Base-by-base conservation (phyloP, 2,797 vertebrate genomes). In the Sebastes matsubarae region DNA sequence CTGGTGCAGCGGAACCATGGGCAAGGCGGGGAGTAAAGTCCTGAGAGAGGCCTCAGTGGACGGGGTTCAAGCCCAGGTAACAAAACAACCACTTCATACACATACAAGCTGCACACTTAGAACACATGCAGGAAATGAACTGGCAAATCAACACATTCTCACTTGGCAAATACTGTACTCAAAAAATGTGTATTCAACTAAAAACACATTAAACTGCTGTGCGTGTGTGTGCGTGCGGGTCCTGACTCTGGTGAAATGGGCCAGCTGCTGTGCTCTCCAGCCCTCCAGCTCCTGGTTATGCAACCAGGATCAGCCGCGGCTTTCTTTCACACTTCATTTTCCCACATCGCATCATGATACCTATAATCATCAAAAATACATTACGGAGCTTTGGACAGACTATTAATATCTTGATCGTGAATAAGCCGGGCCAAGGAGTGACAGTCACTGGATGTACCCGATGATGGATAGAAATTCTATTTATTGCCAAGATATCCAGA, bases 11-110 rank as follows among this genome's bases (percentile, higher is more conserved):
- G 14, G 34, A 89, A 87, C 30, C 67, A 96, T 96, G 96, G 95
- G 96, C 25, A 94, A 91, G 79, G 78, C 75, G 0, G 92, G 90
- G 38, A 96, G 95, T 72, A 96, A 96, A 89, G 91, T 95, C 58
- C 88, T 94, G 42, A 87, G 75, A 59, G 90, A 95, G 67, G 71
- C 93, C 20, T 84, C 94, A 1, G 81, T 94, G 81, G 94, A 96
- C n/a, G 94, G 94, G 10, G 87, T 93, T 69, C 94, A 91, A 79
- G 79, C 82, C 2, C 95, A 92, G 93, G 94, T 94, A 88, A 85
- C 20, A 68, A 61, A 57, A 59, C 38, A 69, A 2, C 8, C 25
- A 20, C 10, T n/a, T 22, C 30, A 74, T 20, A 67, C 55, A 66
- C 16, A 59, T 1, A 29, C 30, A 34, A 16, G 22, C 34, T 27